phyloP scores from a whole-genome alignment of 1,140 invertebrate species.

The Cherax destructor region DNA sequence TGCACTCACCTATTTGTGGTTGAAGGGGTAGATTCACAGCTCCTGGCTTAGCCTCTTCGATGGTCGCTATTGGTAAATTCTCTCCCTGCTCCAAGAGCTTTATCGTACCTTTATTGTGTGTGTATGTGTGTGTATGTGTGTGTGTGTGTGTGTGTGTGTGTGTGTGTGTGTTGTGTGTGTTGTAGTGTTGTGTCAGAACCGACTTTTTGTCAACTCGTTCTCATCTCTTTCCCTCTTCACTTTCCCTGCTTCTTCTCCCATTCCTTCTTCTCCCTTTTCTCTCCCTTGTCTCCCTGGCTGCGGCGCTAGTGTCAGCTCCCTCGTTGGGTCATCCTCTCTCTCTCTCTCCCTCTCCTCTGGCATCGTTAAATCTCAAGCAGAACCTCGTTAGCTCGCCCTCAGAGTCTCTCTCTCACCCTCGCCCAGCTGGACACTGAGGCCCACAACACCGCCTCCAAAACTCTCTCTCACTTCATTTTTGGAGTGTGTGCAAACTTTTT shows the following conservation, averaged over 20 bases:
- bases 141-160: not conserved
- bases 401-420: conserved; percentile 34
- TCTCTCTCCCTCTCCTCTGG: conserved; percentile 33
- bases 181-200: not conserved
- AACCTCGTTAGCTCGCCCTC: conserved; percentile 55
- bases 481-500: conserved; percentile 8
- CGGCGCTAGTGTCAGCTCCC: not conserved
- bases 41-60: too few relatives aligned
- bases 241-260: not conserved
- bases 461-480: conserved; percentile 19
- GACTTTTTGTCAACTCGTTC: not conserved
- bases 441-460: conserved; percentile 16
- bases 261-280: too few relatives aligned
- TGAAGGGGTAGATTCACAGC: too few relatives aligned
- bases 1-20: too few relatives aligned
- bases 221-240: not conserved
- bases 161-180: not conserved
- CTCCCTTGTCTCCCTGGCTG: not conserved
- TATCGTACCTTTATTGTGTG: not conserved
- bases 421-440: conserved; percentile 24
- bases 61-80: too few relatives aligned
- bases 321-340: not conserved
- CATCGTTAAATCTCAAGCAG: conserved; percentile 61
- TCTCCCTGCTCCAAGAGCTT: too few relatives aligned
- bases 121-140: not conserved